Base-by-base conservation (phyloP, 2,888 invertebrate genomes). In the Lagria hirta region DNA sequence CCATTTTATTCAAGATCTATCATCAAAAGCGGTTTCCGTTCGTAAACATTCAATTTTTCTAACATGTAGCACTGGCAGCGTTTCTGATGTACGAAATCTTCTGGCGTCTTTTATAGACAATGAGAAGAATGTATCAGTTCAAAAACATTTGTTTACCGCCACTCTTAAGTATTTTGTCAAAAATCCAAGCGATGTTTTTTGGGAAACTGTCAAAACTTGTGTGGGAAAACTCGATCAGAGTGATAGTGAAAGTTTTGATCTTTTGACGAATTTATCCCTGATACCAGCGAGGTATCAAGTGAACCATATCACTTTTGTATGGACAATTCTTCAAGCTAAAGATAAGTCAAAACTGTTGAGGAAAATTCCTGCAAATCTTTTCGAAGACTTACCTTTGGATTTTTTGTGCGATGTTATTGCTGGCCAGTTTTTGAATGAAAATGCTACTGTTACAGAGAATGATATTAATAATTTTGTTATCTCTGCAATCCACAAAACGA, bases 21-120 rank as follows among this genome's bases (percentile, higher is more conserved):
- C 43, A 6, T n/a, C 32, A 8, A 33, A 34, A 20, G 43, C 44
- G 5, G 50, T 50, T 4, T 50, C 50, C 5, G 47, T 48, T 2
- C 18, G 50, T 11, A 50, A 50, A 37, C 47, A 50, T 34, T 29
- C 50, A 2, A 20, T 50, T 4, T 49, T 46, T 27, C 17, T 40
- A 5, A 43, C 43, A 22, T 35, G 36, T 12, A 27, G 29, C n/a
- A 17, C 36, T 5, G 40, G 37, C 3, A 33, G 11, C 17, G 29
- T 37, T 24, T 18, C 12, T 13, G 37, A 34, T 6, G 23, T 47
- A 1, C 27, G 34, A n/a, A 27, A 36, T n/a, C 5, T 49, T 1
- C 21, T 43, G 14, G 4, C 3, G 16, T 13, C 12, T 20, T 36
- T 43, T 18, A 34, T 29, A n/a, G 28, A 43, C 12, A 30, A 15